Base-by-base conservation (phyloP, 2,888 invertebrate genomes). In the Eugnorisma glareosa region DNA sequence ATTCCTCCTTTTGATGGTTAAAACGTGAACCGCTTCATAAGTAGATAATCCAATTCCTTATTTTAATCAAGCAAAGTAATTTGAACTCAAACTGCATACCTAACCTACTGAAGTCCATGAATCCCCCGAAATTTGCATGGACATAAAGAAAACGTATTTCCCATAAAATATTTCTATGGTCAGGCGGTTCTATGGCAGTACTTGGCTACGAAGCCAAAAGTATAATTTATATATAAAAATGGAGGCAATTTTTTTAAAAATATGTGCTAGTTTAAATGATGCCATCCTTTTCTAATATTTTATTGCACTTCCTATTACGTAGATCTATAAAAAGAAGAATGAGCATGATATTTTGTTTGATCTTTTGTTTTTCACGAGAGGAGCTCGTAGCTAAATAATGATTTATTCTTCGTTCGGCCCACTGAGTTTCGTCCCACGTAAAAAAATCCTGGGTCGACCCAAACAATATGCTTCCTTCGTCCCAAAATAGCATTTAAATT, bases 281-380 rank as follows among this genome's bases (percentile, higher is more conserved):
- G 67, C 31, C 31, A 15, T 54, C 31, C 31, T 67, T 61, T 71
- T 45, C 37, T 43, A 15, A 40, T 40, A 35, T 74, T 75, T 74
- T 82, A 82, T 67, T 67, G 63, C 31, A 75, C 24, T 85, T 85
- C 51, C 51, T 81, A 61, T 48, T 45, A 70, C 82, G 51, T 2
- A 61, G 48, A 70, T 63, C 11, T 24, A 24, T 48, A 40, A 61
- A 37, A 28, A 45, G 13, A 40, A 0, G 13, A 82, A 75, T 1
- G 0, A 8, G 1, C 15, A n/a, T 15, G 4, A 37, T 0, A 68
- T 31, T 35, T 21, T 37, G 8, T 15, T 15, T 18, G 6, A 48
- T 15, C 24, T 15, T 31, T 45, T 24, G 4, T 31, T 24, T 31
- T 31, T 1, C 3, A 5, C 21, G 8, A 48, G 45, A 45, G 45